Evolutionary conservation across 2,113 vertebrate genomes (phyloP).

Genomic region (Podarcis muralis): DNA sequence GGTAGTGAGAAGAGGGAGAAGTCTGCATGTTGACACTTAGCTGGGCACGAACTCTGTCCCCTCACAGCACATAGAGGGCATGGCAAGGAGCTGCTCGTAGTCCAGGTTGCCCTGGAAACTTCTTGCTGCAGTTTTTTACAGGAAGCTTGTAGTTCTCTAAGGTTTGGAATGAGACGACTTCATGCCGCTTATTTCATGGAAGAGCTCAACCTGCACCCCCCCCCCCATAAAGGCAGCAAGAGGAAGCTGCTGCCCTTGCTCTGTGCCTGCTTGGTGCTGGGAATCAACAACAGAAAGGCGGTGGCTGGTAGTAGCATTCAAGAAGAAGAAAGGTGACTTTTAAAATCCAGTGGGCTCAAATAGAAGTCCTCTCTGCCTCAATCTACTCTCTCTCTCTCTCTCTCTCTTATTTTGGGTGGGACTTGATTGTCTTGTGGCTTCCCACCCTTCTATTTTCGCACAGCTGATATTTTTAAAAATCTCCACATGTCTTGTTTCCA

Average conservation of each 20-base stretch:
- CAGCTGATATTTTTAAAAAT: constrained; percentile 10
- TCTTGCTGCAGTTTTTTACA: no score
- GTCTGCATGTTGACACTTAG: no score
- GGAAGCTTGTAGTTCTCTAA: neutral
- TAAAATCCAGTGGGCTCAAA: neutral
- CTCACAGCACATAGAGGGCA: no score
- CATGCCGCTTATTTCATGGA: neutral
- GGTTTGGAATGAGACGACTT: neutral
- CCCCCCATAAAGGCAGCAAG: no score
- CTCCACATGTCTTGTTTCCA: constrained; percentile 14
- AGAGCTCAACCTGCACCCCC: no score
- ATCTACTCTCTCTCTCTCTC: no score
- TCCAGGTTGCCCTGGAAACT: no score
- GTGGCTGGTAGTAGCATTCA: neutral
- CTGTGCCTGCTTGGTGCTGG: neutral
- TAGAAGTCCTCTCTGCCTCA: neutral
- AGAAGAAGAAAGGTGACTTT: neutral
- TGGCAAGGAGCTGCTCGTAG: no score
- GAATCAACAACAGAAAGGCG: neutral
- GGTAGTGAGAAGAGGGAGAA: no score
- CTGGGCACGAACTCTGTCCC: no score
- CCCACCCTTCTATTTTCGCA: constrained; percentile 15
- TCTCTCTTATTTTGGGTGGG: neutral
- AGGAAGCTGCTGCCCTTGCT: neutral
- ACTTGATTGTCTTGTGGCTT: constrained; percentile 14